These are phyloP conservation scores for Acromyrmex charruanus DNA, from an alignment of 1,140 invertebrate species.

Conservation along the genomic window DNA sequence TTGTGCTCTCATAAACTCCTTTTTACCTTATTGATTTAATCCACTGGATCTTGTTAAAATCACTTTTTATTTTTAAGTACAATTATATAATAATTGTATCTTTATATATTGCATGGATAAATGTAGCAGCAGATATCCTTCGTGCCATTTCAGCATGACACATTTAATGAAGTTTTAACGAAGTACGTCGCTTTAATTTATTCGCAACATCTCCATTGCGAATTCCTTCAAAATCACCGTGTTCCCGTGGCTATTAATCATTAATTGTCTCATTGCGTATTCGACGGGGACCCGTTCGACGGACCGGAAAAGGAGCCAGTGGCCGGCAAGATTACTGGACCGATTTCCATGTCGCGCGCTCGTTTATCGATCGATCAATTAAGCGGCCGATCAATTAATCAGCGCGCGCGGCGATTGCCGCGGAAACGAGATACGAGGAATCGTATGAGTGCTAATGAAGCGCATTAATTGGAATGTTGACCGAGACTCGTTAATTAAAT, in stretches of 20 bases:
- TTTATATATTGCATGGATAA: background rate
- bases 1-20: no score
- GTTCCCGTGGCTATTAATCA: conserved; percentile 27
- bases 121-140: background rate
- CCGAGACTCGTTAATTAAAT: conserved; percentile 62
- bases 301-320: background rate
- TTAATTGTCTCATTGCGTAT: conserved; percentile 56
- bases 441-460: conserved; percentile 61
- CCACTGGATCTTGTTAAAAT: no score
- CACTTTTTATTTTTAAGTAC: background rate
- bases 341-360: conserved; percentile 42
- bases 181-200: conserved; percentile 23
- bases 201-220: conserved; percentile 12
- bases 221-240: conserved; percentile 20
- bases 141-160: background rate
- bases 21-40: no score
- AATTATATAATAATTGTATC: background rate
- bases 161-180: conserved; percentile 33
- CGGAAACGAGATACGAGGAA: background rate
- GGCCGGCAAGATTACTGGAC: conserved; percentile 11
- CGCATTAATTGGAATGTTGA: conserved; percentile 71
- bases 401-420: background rate
- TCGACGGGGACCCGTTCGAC: conserved; percentile 19
- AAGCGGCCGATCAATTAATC: conserved; percentile 63
- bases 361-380: conserved; percentile 70